phyloP scores from a whole-genome alignment of 64 coral and sea anemone species.

The Anthopleura sola region DNA sequence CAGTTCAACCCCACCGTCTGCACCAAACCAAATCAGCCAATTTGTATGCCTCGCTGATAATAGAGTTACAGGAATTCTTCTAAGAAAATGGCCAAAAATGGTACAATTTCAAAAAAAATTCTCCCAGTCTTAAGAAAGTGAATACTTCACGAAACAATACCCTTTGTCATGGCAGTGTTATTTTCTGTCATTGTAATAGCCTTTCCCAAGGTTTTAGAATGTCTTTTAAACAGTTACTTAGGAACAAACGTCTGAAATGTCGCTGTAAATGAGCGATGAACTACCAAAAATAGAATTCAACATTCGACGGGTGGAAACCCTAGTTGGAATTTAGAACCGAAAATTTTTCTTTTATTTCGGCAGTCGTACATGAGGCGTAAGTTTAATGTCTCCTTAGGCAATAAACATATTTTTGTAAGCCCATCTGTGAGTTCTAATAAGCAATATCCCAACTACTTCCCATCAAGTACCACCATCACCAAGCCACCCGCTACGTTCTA shows the following conservation, averaged over 20 bases:
- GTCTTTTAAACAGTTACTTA: not conserved
- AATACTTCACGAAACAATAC: not conserved
- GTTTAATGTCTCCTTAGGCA: no score
- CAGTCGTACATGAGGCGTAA: not conserved
- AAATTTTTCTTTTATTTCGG: not conserved
- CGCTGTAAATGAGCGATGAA: not conserved
- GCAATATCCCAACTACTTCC: not conserved
- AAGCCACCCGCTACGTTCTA: not conserved
- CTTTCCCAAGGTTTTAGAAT: not conserved
- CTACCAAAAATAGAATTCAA: not conserved
- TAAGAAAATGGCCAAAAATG: not conserved
- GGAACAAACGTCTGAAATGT: not conserved
- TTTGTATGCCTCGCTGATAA: no score
- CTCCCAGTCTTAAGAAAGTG: not conserved
- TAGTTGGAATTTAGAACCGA: not conserved
- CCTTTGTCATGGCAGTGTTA: conserved; percentile 2
- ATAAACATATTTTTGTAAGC: not conserved
- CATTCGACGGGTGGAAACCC: not conserved
- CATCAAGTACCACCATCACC: not conserved
- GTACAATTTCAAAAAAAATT: not conserved
- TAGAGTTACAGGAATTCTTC: no score
- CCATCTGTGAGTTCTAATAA: not conserved
- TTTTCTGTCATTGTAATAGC: conserved; percentile 10
- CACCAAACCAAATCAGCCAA: no score
- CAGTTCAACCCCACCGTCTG: no score